Base-by-base conservation (phyloP, 2,888 invertebrate genomes). In the Cheilosia pagana region DNA sequence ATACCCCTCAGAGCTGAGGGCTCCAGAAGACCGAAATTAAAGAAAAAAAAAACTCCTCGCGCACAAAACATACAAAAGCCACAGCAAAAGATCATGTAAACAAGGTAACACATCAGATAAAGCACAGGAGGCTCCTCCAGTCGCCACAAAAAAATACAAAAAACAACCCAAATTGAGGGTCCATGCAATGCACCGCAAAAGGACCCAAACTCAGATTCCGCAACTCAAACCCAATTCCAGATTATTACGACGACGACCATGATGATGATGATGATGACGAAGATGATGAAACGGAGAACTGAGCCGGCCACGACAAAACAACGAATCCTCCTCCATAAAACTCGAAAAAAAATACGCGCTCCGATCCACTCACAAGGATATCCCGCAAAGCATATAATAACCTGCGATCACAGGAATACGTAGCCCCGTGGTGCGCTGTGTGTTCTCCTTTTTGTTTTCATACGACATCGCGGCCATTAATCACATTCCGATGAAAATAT, bases 401-500 rank as follows among this genome's bases (percentile, higher is more conserved):
- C 85, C 75, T 85, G 70, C 81, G 75, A 82, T 86, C 82, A 59
- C 45, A 76, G 63, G 59, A 57, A 75, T 50, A 50, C 81, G 70
- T 71, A 87, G 85, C 79, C 88, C 88, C 87, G 86, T 87, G 88
- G 88, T 85, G 88, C 71, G 72, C 67, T 72, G 81, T 76, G 72
- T 77, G 81, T 77, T 76, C 71, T 77, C 82, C 83, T 87, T 87
- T 87, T 87, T 87, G 85, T 87, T 86, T 86, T 85, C 87, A 85
- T 82, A 88, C 87, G 88, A 87, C 87, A 88, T 88, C 87, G 78
- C 82, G 75, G 86, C 87, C 87, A 88, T 88, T 88, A 88, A 88
- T 88, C 87, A 88, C 87, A 87, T 88, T 88, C 87, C 87, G 88
- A 88, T 88, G 88, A 88, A 88, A 88, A 88, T 88, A 88, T 88